Base-by-base conservation (phyloP, 35 echinoderm and acorn worm genomes). In the Strongylocentrotus purpuratus region DNA sequence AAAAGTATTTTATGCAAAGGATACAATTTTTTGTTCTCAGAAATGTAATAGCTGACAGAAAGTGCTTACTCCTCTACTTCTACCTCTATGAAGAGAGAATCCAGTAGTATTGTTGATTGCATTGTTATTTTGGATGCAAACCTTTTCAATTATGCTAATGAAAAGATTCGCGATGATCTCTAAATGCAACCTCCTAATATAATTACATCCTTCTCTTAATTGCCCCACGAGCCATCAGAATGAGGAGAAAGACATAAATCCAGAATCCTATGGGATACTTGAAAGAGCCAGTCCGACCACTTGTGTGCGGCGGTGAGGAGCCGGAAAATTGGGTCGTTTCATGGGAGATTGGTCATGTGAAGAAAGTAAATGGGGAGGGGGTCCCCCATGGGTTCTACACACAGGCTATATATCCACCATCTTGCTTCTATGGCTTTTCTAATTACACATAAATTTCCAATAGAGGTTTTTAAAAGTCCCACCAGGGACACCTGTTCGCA, bases 61-160 rank as follows among this genome's bases (percentile, higher is more conserved):
- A 22, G 0, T 28, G 20, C 0, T 28, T 78, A 78, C 18, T 28
- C 65, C 65, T 28, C 65, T 28, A 59, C 65, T 5, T 14, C 11
- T 59, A 78, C 48, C 48, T 2, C 48, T 0, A 78, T 28, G 20
- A 28, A 78, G 20, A 28, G 25, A 28, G 7, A 55, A 55, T 14
- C 50, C 50, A 55, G 15, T 55, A n/a, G 8, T 4, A n/a, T 2
- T 78, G 4, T 7, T n/a, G 28, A 78, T 78, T 28, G 22, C 22
- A 78, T 78, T 78, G 65, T 78, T n/a, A 28, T 78, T 78, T 78
- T 78, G 5, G 65, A 78, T 78, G 65, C 65, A 78, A 55, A 78
- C 65, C 65, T 78, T 28, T 78, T 78, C 65, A 78, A 78, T 78
- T n/a, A 78, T 78, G 20, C 65, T 78, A 78, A 78, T 78, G 65